A percentile compares a stretch with the other conserved stretches of the same genome.
Evolutionary conservation across 2,797 vertebrate species (phyloP).

Genomic region (Notolabrus celidotus): DNA sequence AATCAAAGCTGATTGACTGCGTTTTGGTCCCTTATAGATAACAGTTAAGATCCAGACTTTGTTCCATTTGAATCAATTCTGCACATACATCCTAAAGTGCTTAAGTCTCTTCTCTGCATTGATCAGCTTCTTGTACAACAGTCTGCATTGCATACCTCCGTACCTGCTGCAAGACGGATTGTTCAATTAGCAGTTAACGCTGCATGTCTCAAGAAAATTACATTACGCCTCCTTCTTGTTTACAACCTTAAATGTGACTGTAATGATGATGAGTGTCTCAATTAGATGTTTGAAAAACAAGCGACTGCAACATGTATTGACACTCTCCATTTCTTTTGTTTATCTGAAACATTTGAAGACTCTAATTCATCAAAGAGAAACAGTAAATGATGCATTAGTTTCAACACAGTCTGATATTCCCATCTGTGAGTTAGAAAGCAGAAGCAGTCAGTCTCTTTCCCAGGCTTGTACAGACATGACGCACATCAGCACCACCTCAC

Average conservation of each 20-base stretch:
- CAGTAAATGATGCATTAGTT: not conserved
- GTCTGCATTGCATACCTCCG: not conserved
- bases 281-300: not conserved
- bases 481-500: slow-evolving; percentile 20
- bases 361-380: not conserved
- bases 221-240: not conserved
- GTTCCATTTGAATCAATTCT: too few species aligned
- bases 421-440: not conserved
- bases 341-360: too few species aligned
- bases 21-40: too few species aligned
- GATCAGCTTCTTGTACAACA: slow-evolving; percentile 2
- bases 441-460: not conserved
- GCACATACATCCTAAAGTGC: too few species aligned
- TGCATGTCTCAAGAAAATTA: slow-evolving; percentile 11
- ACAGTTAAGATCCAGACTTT: too few species aligned
- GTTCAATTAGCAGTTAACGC: slow-evolving; percentile 29
- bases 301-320: too few species aligned
- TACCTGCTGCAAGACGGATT: slow-evolving; percentile 28
- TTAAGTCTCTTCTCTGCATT: too few species aligned
- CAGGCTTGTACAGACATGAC: slow-evolving; percentile 36
- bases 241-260: not conserved
- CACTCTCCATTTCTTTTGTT: not conserved
- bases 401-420: not conserved
- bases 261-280: not conserved
- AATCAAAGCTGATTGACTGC: too few species aligned